Percentiles rank a stretch among this genome's conserved stretches.
phyloP scores from a whole-genome alignment of 2,797 vertebrate genomes.

The Falco novaeseelandiae region DNA sequence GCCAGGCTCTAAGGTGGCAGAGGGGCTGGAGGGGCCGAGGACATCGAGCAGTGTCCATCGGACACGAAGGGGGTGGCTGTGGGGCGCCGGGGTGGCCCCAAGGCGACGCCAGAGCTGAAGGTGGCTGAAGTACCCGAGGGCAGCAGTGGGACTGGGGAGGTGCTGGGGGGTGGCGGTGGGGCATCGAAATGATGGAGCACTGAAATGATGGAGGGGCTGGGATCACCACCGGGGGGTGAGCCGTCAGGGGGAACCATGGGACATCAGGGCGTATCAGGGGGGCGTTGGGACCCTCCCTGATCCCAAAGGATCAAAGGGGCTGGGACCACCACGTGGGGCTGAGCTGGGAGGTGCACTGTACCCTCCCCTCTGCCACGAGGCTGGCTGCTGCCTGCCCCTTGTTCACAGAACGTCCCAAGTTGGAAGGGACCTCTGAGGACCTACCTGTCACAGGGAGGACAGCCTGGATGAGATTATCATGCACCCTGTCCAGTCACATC shows the following conservation, averaged over 20 bases:
- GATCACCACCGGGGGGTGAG: neutral
- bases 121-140: no score
- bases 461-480: neutral
- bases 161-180: accelerated
- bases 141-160: neutral
- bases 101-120: neutral
- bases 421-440: neutral
- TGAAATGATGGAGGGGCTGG: neutral
- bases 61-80: neutral
- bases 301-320: neutral
- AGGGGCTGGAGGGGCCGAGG: neutral
- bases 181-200: neutral
- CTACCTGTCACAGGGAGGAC: accelerated
- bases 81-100: neutral
- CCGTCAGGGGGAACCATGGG: no score
- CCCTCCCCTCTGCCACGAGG: accelerated
- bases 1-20: neutral
- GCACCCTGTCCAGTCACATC: neutral
- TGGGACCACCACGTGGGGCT: neutral
- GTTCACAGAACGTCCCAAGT: neutral
- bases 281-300: neutral
- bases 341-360: no score
- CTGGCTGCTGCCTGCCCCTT: neutral
- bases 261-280: no score
- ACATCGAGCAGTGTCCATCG: neutral